Evolutionary conservation across 2,797 vertebrate genomes (phyloP), one percentile per base, ranked within the genome.

Genomic region (Melopsittacus undulatus): DNA sequence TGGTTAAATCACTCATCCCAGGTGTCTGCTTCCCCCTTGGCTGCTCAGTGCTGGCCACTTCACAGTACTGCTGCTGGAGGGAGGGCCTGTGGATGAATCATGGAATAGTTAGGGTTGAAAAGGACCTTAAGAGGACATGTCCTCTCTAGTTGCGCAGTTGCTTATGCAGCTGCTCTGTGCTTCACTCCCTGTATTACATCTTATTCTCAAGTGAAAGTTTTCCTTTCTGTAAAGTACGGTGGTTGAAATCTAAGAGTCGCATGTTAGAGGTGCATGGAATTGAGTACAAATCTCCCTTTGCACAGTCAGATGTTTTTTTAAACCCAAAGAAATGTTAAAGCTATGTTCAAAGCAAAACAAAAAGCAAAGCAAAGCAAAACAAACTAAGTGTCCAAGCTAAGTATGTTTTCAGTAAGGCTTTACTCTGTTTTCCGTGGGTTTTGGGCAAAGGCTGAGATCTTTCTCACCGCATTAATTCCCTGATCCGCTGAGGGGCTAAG

Each of bases 1-100:
- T 7, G 30, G 23, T 19, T 32, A 52, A 46, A 32, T 56, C 34
- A 13, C 34, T 81, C 30, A 3, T 17, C 0, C 13, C 0, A 0
- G 11, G n/a, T 57, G 21, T 32, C 57, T 38, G 34, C 0, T 1
- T 81, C 26, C 26, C 3, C 0, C 16, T 23, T 0, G 0, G 48
- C 30, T 9, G 11, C 48, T 42, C 0, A 0, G 43, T 0, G 0
- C 66, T 21, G 54, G n/a, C 3, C 0, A 0, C 46, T n/a, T 78
- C 81, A 10, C 61, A 27, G 45, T n/a, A 17, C 10, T 0, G 0
- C 34, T 45, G 69, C 52, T 62, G 64, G 21, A 40, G 17, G 20
- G 13, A n/a, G 29, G 17, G 54, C 11, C 54, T 51, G 40, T 15
- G 36, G 36, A 7, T 42, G 59, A 40, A 57, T 15, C 9, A 5